Percentiles rank a stretch among this genome's conserved stretches.
phyloP scores from a whole-genome alignment of 2,113 vertebrate species.

The Deroptyus accipitrinus region DNA sequence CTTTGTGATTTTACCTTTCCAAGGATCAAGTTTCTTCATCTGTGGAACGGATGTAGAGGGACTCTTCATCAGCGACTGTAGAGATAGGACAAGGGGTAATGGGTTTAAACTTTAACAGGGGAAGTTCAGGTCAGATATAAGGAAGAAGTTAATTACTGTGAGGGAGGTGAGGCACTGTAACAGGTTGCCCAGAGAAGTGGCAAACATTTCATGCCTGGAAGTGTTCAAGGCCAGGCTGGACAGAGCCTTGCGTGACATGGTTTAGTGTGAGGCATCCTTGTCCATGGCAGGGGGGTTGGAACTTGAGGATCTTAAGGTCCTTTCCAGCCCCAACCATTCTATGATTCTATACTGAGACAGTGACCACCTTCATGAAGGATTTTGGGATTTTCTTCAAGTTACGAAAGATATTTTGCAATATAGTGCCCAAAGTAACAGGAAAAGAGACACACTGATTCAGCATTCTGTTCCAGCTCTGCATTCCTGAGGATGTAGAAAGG shows the following conservation, averaged over 20 bases:
- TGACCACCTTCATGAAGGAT: not conserved
- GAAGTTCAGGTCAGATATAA: not conserved
- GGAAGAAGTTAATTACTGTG: not conserved
- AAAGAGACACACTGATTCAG: not conserved
- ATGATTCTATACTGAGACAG: not conserved
- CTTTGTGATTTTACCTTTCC: not conserved
- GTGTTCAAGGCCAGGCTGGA: not conserved
- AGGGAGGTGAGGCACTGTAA: not conserved
- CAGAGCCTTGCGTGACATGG: not conserved
- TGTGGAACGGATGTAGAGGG: not conserved
- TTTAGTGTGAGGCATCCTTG: not conserved
- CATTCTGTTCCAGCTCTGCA: not conserved
- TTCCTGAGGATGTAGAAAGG: constrained; percentile 32
- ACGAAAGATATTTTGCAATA: not conserved
- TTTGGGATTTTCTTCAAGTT: constrained; percentile 6
- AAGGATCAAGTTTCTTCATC: not conserved
- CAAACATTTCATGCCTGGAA: not conserved
- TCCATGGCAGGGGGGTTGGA: not conserved
- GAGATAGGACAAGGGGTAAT: not conserved
- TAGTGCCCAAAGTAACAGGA: constrained; percentile 41
- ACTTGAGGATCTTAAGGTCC: not conserved
- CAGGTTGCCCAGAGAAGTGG: not conserved
- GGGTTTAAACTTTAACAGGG: not conserved
- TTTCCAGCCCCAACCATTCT: not conserved
- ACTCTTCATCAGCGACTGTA: not conserved